These are phyloP conservation scores for Troides helena DNA, from an alignment of 2,888 invertebrate species.

Conservation along the genomic window DNA sequence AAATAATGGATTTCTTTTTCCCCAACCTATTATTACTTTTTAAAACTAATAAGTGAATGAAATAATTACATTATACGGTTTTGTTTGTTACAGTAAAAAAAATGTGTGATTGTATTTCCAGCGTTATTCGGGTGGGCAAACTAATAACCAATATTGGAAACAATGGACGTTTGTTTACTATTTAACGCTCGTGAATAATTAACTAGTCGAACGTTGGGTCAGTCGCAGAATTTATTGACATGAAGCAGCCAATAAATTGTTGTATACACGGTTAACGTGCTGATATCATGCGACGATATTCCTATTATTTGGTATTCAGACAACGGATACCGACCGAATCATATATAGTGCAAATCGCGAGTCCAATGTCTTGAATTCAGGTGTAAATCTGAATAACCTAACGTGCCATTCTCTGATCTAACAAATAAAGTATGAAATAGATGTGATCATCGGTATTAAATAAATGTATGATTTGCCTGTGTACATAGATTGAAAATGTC, in stretches of 20 bases:
- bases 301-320: constrained; percentile 24
- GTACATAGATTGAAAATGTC: not conserved
- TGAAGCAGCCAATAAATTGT: constrained; percentile 16
- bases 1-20: no score
- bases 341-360: constrained; percentile 37
- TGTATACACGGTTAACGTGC: constrained; percentile 17
- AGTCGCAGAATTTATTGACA: constrained; percentile 28
- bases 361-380: constrained; percentile 40
- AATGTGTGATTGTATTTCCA: constrained; percentile 22
- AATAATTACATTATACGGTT: not conserved
- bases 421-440: not conserved
- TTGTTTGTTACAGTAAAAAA: constrained; percentile 5
- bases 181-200: constrained; percentile 31
- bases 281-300: constrained; percentile 27
- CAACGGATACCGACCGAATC: constrained; percentile 31
- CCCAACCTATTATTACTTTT: no score
- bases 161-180: constrained; percentile 30
- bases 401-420: not conserved
- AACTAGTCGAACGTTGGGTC: constrained; percentile 18
- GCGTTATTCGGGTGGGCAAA: constrained; percentile 31
- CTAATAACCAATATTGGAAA: constrained; percentile 34
- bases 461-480: not conserved
- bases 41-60: no score
- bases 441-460: not conserved
- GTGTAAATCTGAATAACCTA: not conserved